Evolutionary conservation across 2,113 vertebrate species (phyloP).

Genomic region (Prunella fulvescens): DNA sequence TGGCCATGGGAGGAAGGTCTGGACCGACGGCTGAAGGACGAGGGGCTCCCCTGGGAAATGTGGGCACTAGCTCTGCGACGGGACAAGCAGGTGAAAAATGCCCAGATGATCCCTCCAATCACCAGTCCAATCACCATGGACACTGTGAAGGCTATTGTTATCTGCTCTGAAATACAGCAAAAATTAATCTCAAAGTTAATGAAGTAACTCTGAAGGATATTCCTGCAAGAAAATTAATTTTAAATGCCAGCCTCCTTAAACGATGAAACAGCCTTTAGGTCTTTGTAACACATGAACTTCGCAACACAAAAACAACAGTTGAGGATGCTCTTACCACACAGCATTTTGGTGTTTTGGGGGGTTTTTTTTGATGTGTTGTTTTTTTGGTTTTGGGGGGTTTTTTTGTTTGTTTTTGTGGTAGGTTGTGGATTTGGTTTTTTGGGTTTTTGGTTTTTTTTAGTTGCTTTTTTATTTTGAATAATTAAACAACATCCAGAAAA

Average conservation of each 20-base stretch:
- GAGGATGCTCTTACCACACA: not conserved
- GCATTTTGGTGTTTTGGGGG: not conserved
- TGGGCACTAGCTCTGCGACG: slow-evolving; percentile 85
- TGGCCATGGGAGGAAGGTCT: slow-evolving; percentile 64
- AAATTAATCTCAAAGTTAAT: not conserved
- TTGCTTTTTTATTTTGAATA: not conserved
- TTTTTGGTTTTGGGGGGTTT: not conserved
- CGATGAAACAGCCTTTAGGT: not conserved
- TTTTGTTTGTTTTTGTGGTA: not conserved
- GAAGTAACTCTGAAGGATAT: not conserved
- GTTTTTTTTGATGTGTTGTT: not conserved
- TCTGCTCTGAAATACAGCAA: slow-evolving; percentile 77
- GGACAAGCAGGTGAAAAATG: slow-evolving; percentile 84
- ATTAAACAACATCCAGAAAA: not conserved
- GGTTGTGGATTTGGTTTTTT: not conserved
- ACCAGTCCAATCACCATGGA: slow-evolving; percentile 88
- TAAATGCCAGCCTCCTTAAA: not conserved
- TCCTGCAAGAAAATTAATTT: not conserved
- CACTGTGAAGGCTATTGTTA: slow-evolving; percentile 90
- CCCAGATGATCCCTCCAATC: slow-evolving; percentile 87
- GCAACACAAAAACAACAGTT: not conserved
- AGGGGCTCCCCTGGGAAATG: slow-evolving; percentile 83
- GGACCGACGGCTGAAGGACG: slow-evolving; percentile 59
- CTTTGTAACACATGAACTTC: not conserved
- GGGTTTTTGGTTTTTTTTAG: not conserved